Evolutionary conservation across 1,140 invertebrate species (phyloP).

Genomic region (Phymorhynchus buccinoides): DNA sequence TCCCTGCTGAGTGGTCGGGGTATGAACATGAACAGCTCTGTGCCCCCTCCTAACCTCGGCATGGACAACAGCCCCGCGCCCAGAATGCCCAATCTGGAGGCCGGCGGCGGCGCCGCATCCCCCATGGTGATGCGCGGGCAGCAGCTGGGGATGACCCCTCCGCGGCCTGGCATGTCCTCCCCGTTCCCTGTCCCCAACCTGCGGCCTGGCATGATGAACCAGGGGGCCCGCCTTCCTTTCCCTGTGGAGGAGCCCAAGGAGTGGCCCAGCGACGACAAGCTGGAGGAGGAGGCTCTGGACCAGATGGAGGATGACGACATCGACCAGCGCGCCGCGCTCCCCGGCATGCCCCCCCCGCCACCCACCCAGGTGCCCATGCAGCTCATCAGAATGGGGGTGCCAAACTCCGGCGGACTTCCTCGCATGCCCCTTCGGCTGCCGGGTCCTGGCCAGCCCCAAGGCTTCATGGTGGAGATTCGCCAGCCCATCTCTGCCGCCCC

Average conservation of each 20-base stretch:
- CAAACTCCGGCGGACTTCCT: neutral
- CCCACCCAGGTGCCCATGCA: constrained; percentile 4
- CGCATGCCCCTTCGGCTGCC: neutral
- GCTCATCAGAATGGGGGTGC: constrained; percentile 28
- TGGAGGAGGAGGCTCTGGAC: constrained; percentile 37
- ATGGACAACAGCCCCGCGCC: neutral
- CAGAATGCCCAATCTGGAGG: neutral
- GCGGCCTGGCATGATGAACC: neutral
- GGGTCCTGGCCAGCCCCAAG: neutral
- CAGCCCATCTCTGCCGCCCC: constrained; percentile 33
- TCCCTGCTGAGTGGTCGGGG: neutral
- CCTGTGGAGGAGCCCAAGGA: constrained; percentile 31
- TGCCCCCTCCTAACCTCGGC: neutral
- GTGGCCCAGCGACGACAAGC: constrained; percentile 31
- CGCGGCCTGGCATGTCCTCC: neutral
- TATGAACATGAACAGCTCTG: neutral
- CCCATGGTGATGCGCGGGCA: constrained; percentile 18
- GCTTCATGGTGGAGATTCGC: constrained; percentile 26
- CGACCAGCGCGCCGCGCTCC: neutral
- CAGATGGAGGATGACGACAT: constrained; percentile 35
- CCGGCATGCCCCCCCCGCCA: neutral
- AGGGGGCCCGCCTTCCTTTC: neutral
- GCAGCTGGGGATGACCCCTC: neutral
- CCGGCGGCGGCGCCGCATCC: no score
- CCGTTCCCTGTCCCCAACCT: constrained; percentile 16